phyloP scores from a whole-genome alignment of 2,113 vertebrate genomes.

The cattle (Bos taurus) region ARS-UCD2.0 NC_037333.1:16780001-16780500 shows the following conservation, averaged over 20 bases:
- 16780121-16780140: background rate
- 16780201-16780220: background rate
- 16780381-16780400: background rate
- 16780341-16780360: background rate
- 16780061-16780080: background rate
- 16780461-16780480: background rate
- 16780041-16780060: slow-evolving; percentile 36
- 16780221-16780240: background rate
- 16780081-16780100: background rate
- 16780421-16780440: background rate
- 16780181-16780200: background rate
- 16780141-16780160: background rate
- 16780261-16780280: background rate
- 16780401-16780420: background rate
- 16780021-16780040: slow-evolving; percentile 47
- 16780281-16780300: background rate
- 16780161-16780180: background rate
- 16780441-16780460: background rate
- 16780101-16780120: background rate
- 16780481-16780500: background rate
- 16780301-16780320: background rate
- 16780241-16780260: background rate
- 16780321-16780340: background rate
- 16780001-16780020: slow-evolving; percentile 40
- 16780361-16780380: background rate